A percentile compares a stretch with the other conserved stretches of the same genome.
Conservation (phyloP, 2,113 vertebrate species). For the Vicugna pacos region DNA sequence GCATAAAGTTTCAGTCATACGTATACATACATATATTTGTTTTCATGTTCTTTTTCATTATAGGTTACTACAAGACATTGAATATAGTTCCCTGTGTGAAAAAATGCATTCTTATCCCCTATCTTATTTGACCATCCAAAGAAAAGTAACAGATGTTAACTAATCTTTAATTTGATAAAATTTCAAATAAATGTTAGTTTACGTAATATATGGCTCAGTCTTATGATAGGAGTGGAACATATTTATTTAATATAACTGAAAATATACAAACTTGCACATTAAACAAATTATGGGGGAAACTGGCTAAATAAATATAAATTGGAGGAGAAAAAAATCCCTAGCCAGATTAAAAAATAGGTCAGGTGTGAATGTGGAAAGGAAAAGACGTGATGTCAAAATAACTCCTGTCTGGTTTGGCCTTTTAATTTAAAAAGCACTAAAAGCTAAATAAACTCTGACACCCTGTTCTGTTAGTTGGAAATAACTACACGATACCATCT, state of each 20-base stretch:
- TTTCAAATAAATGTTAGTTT: not conserved
- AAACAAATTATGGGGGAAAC: not conserved
- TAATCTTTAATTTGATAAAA: not conserved
- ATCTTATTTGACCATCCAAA: not conserved
- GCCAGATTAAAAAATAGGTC: not conserved
- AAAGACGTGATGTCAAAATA: not conserved
- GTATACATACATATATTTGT: too few species aligned
- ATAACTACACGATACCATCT: not conserved
- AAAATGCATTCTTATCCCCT: not conserved
- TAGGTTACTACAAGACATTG: too few species aligned
- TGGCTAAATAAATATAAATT: not conserved
- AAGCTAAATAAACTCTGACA: not conserved
- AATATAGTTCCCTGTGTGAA: not conserved
- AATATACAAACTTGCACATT: not conserved
- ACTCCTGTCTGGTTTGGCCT: not conserved
- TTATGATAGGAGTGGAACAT: not conserved
- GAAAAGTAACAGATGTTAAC: not conserved
- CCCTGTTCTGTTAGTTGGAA: not conserved
- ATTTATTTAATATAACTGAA: not conserved
- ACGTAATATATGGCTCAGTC: not conserved
- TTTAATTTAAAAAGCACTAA: conserved; percentile 35
- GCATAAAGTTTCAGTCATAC: too few species aligned
- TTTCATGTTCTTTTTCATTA: too few species aligned
- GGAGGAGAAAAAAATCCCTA: not conserved
- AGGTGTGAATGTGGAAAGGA: not conserved